Percentiles rank a stretch among this genome's conserved stretches.
Conservation (phyloP, 2,888 invertebrate genomes). For the Hofmannophila pseudospretella region DNA sequence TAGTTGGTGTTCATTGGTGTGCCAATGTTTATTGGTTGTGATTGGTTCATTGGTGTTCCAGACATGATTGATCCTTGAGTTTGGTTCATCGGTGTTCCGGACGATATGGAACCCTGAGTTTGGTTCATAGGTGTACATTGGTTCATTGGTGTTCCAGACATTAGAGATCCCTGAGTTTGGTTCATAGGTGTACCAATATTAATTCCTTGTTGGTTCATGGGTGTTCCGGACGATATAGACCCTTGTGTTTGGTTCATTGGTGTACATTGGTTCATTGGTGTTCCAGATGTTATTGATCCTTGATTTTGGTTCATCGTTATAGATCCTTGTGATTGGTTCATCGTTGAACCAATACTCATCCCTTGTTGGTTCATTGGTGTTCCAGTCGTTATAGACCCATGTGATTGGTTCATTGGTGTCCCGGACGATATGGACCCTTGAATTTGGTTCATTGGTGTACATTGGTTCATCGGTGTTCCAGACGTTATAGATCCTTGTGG, state of each 20-base stretch:
- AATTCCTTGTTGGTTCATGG: too few relatives aligned
- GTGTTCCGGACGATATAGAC: too few relatives aligned
- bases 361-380: constrained; percentile 17
- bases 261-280: constrained; percentile 17
- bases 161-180: too few relatives aligned
- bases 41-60: constrained; percentile 12
- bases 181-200: too few relatives aligned
- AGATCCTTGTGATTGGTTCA: constrained; percentile 16
- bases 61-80: constrained; percentile 17
- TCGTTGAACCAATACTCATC: too few relatives aligned
- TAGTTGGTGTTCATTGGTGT: constrained; percentile 19
- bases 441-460: too few relatives aligned
- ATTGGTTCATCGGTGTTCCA: constrained; percentile 21
- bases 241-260: too few relatives aligned
- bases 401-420: constrained; percentile 23
- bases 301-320: not conserved
- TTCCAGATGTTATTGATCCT: constrained; percentile 27
- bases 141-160: too few relatives aligned
- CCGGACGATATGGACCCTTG: constrained; percentile 37
- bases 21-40: constrained; percentile 18
- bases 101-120: constrained; percentile 15
- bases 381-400: constrained; percentile 20
- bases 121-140: too few relatives aligned
- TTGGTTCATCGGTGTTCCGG: constrained; percentile 16
- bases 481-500: constrained; percentile 17